phyloP scores from a whole-genome alignment of 2,797 vertebrate species.

The Chrysocyon brachyurus region DNA sequence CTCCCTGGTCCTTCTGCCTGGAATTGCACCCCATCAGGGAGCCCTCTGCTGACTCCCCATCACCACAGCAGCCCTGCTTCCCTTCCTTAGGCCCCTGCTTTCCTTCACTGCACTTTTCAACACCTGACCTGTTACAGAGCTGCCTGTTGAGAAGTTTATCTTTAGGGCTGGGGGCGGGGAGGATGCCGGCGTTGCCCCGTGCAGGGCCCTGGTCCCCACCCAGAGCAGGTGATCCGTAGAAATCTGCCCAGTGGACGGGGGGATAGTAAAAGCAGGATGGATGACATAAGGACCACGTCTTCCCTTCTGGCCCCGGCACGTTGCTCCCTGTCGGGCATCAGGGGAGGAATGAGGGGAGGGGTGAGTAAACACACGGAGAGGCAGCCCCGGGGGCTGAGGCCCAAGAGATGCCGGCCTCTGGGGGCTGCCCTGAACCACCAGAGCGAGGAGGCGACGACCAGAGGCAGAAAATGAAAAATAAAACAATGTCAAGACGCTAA shows the following conservation, averaged over 20 bases:
- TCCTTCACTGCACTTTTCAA: not conserved
- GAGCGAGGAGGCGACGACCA: not conserved
- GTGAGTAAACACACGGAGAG: too few relatives aligned
- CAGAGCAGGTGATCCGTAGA: too few relatives aligned
- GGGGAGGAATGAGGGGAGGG: not conserved
- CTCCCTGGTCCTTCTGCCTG: not conserved
- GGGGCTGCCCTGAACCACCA: accelerated
- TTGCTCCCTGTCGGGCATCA: too few relatives aligned
- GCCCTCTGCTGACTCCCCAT: not conserved
- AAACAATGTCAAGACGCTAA: not conserved
- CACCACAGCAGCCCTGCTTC: not conserved
- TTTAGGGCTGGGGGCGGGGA: not conserved
- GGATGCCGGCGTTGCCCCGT: not conserved
- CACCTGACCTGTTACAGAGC: not conserved
- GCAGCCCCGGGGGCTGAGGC: not conserved
- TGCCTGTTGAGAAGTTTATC: not conserved
- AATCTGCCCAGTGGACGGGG: not conserved
- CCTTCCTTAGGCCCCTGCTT: not conserved
- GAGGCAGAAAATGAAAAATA: not conserved
- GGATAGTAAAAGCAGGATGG: accelerated
- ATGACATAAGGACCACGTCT: accelerated
- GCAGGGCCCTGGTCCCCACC: accelerated
- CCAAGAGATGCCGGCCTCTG: accelerated
- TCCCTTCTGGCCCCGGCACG: not conserved
- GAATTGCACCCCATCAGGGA: not conserved